phyloP scores from a whole-genome alignment of 2,113 vertebrate genomes.

The Mixornis gularis region DNA sequence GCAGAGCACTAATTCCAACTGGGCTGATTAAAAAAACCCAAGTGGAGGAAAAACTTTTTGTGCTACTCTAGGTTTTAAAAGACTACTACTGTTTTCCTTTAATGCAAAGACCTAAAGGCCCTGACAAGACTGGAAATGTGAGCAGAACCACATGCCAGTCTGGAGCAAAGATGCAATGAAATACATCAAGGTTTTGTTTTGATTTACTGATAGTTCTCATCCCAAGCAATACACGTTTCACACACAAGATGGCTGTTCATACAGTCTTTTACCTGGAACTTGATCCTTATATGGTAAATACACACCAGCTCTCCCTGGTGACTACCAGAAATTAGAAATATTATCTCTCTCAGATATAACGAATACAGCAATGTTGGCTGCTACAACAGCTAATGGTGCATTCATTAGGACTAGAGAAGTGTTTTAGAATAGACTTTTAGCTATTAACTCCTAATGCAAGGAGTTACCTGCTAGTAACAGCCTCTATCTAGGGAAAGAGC shows the following conservation, averaged over 20 bases:
- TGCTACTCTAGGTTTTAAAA: not conserved
- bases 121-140: not conserved
- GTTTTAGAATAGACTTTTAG: not conserved
- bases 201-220: not conserved
- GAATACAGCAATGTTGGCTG: not conserved
- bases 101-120: not conserved
- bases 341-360: not conserved
- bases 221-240: not conserved
- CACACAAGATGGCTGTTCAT: not conserved
- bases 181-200: not conserved
- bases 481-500: not conserved
- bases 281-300: not conserved
- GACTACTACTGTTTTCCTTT: not conserved
- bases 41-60: not conserved
- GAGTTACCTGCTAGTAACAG: not conserved
- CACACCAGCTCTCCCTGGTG: not conserved
- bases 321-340: not conserved
- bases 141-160: not conserved
- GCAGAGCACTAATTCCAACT: not conserved
- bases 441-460: not conserved
- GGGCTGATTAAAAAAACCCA: not conserved
- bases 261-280: not conserved
- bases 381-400: not conserved
- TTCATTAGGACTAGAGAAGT: not conserved
- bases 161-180: not conserved